These are phyloP conservation scores for Hylaeus volcanicus DNA, from an alignment of 1,140 invertebrate species.

Conservation along the genomic window DNA sequence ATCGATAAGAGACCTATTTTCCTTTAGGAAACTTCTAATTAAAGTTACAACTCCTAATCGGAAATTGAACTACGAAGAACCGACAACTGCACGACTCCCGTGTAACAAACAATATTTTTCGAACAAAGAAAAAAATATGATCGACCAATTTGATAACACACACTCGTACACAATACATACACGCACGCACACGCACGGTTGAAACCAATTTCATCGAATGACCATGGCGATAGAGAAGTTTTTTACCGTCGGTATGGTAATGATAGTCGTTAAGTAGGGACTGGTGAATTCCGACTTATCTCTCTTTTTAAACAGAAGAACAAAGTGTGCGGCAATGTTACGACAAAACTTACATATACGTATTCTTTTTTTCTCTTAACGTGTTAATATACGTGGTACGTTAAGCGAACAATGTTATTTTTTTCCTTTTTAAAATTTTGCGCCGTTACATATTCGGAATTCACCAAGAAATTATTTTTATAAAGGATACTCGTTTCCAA, in stretches of 20 bases:
- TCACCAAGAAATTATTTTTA: slow-evolving; percentile 4
- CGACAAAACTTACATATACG: no score
- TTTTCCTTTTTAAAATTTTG: slow-evolving; percentile 12
- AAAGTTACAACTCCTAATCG: neutral
- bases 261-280: neutral
- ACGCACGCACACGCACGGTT: neutral
- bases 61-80: neutral
- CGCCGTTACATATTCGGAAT: slow-evolving; percentile 17
- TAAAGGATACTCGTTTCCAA: neutral
- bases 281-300: neutral
- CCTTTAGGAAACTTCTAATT: neutral
- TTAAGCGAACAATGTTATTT: neutral
- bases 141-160: neutral
- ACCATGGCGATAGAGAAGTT: neutral
- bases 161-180: no score
- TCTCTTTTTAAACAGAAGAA: neutral
- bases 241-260: neutral
- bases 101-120: neutral
- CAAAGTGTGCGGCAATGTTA: neutral
- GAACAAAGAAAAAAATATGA: neutral
- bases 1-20: neutral
- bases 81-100: neutral
- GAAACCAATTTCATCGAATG: neutral
- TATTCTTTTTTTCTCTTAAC: no score
- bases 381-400: neutral